Evolutionary conservation across 2,113 vertebrate species (phyloP), one percentile per base, ranked within the genome.

Genomic region (Clarias macrocephalus): DNA sequence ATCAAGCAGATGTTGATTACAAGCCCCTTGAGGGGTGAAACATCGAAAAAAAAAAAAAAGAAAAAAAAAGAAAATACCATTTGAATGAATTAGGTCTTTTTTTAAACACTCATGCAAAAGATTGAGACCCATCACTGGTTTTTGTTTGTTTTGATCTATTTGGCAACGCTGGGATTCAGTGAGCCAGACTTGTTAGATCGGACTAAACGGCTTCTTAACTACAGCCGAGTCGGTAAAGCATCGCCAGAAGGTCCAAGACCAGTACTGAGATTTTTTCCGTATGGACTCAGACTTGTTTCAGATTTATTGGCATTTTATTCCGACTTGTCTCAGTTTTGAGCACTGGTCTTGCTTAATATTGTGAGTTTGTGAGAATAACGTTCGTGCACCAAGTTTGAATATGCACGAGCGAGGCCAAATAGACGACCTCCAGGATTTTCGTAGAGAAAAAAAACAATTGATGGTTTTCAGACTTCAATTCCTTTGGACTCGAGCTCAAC

Each of bases 1-100:
- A 81, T 80, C 84, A 83, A 68, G 80, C 89, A 92, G 81, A 91
- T 93, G 88, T 89, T 83, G 87, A 90, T 90, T 76, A 89, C 77
- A 88, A 75, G 75, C 60, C 83, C 85, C 56, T 19, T 1, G 15
- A 48, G 76, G 54, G 76, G 65, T 57, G 79, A 68, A 89, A 59
- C 80, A 82, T 65, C 30, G 63, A 84, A 87, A 62, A 54, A 62
- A 8, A 25, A 28, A 72, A 48, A 48, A 1, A 6, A 48, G 48
- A 8, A 25, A 28, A 72, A 8, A 1, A 48, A 48, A 48, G 7
- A 63, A 77, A 87, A 87, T 66, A 62, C 62, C 65, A 62, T 84
- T 63, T 62, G 73, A 65, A 87, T 90, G 80, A 86, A 80, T 80
- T 21, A 6, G 2, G 79, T 85, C 37, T 87, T 77, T 72, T 80